Evolutionary conservation across 2,113 vertebrate genomes (phyloP).

Genomic region (Melanerpes formicivorus): DNA sequence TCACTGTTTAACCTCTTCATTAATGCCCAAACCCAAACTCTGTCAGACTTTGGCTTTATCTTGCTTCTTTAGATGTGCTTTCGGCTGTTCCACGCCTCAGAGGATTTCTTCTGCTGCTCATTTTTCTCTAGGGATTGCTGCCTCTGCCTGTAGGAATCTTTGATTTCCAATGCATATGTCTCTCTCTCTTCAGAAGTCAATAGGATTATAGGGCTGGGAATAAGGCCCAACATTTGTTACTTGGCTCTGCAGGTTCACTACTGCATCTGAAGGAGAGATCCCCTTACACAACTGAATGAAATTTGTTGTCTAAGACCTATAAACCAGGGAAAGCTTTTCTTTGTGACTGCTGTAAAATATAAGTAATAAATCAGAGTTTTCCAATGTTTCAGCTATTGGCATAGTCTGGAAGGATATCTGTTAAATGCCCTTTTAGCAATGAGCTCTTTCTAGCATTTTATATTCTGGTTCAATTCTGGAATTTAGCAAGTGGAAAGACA

Average conservation of each 20-base stretch:
- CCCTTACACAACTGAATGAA: not conserved
- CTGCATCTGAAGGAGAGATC: not conserved
- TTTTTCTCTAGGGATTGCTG: not conserved
- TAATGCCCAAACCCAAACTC: not conserved
- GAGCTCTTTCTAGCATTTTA: not conserved
- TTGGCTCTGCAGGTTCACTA: not conserved
- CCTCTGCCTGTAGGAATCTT: not conserved
- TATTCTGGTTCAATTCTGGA: not conserved
- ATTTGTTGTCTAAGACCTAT: not conserved
- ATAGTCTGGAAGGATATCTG: not conserved
- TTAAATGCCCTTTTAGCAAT: not conserved
- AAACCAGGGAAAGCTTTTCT: not conserved
- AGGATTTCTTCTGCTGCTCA: not conserved
- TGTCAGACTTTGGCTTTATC: not conserved
- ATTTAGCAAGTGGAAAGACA: not conserved
- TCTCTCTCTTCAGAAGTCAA: not conserved
- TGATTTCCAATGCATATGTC: not conserved
- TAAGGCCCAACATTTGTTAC: not conserved
- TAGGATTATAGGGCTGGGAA: not conserved
- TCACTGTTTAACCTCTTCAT: constrained; percentile 10
- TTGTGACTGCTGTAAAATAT: not conserved
- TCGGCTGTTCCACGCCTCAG: not conserved
- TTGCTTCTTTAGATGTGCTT: not conserved
- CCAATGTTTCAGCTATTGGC: not conserved
- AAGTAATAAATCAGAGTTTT: not conserved